Base-by-base conservation (phyloP, 2,113 vertebrate species). In the Phodopus roborovskii region DNA sequence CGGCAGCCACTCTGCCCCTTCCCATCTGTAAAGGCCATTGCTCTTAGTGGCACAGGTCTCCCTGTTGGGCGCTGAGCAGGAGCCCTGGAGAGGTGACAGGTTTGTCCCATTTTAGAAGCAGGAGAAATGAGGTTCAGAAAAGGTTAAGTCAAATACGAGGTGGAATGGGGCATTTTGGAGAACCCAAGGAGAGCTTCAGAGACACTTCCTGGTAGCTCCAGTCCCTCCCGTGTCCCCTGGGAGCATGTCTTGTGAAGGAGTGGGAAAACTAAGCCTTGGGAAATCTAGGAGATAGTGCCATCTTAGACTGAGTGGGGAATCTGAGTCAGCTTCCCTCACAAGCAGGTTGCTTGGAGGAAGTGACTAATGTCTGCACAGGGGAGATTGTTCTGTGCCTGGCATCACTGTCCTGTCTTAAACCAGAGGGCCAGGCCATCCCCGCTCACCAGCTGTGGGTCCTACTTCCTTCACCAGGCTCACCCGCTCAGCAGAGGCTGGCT, bases 71-170 rank as follows among this genome's bases (percentile, higher is more conserved):
- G 11, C 2, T 3, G 39, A 75, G 45, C 30, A 66, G 39, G 64
- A 7, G 2, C 19, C 70, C 12, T 0, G 16, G 56, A 22, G 39
- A 42, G 56, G 24, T 4, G 33, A 10, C 0, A 15, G 17, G 10
- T 53, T 33, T 36, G 11, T 30, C 42, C 75, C 26, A 20, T 3
- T 78, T 56, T 62, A 86, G 11, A 48, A 50, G n/a, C 11, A 64
- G 84, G 48, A 79, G 45, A 20, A 48, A 42, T 20, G 33, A 28
- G 20, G 11, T 56, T 89, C 42, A 17, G 53, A 39, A 62, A 50
- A 11, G 48, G 42, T 56, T 88, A 64, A 79, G 28, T 90, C 64
- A 74, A 56, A 39, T 28, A 26, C 79, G 42, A 33, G 24, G 36
- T 77, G 28, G 33, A 73, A 19, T 64, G 62, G 28, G 71, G 84